Base-by-base conservation (phyloP, 2,888 invertebrate genomes). In the Kryphioiulus occultus region DNA sequence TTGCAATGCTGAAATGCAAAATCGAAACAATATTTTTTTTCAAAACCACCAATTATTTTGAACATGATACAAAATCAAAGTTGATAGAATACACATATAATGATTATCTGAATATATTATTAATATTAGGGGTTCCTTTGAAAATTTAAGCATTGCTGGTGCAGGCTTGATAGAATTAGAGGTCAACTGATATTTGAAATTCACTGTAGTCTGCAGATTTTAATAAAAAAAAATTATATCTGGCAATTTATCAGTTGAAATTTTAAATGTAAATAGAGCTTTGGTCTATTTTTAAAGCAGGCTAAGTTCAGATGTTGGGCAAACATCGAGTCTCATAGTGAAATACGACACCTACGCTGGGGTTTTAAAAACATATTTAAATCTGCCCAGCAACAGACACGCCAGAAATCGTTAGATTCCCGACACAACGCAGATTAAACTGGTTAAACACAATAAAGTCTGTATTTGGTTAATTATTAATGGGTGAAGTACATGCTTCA, bases 381-480 rank as follows among this genome's bases (percentile, higher is more conserved):
- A 59, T 68, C 68, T 12, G 68, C 68, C 68, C 68, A 68, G 68
- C 68, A 68, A 68, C 68, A 68, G 68, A 68, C 68, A 19, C 59
- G 0, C 68, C 68, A 68, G 44, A 68, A 68, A 68, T 59, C 26
- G 12, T 10, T 26, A 68, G 26, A 68, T 12, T 68, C 0, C 0
- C 26, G 26, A 68, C n/a, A 68, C 68, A 10, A 68, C 68, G 68
- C 26, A 26, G 12, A 68, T 26, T n/a, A 68, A 68, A 22, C 26
- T 68, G n/a, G n/a, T 53, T n/a, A 9, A 68, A 68, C 68, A 68
- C 68, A 26, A 53, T 53, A 53, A 53, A 53, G n/a, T n/a, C 53
- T n/a, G n/a, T 15, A 53, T 53, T 53, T 47, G 47, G 47, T 42
- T 15, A 15, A 42, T 15, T 15, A 15, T 42, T 42, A 42, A 42